A percentile compares a stretch with the other conserved stretches of the same genome.
Evolutionary conservation across 2,888 invertebrate genomes (phyloP).

Genomic region (Orthonevra nobilis): DNA sequence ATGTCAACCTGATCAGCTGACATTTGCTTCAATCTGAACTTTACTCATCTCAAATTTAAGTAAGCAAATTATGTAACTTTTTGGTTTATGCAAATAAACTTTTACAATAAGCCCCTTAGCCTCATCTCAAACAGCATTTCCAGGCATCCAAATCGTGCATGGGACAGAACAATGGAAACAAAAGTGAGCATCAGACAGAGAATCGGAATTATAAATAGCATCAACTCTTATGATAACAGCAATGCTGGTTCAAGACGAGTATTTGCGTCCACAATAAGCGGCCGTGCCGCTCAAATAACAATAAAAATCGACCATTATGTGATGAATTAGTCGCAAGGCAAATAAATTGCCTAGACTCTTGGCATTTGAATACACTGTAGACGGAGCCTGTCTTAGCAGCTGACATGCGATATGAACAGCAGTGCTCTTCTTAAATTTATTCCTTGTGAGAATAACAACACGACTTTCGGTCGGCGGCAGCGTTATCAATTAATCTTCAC

Average conservation of each 20-base stretch:
- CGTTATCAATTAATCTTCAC: conserved; percentile 54
- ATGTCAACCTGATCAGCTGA: too few species aligned
- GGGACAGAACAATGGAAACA: too few species aligned
- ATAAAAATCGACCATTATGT: conserved; percentile 32
- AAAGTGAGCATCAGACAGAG: not conserved
- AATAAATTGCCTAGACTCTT: conserved; percentile 26
- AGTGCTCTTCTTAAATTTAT: conserved; percentile 3
- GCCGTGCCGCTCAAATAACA: too few species aligned
- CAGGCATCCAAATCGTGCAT: too few species aligned
- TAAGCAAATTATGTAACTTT: too few species aligned
- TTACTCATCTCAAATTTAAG: too few species aligned
- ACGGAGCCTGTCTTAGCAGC: conserved; percentile 10
- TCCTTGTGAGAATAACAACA: not conserved
- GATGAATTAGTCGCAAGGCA: conserved; percentile 37
- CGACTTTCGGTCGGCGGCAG: not conserved
- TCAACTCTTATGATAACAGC: conserved; percentile 16
- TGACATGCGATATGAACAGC: conserved; percentile 20
- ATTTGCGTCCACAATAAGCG: conserved; percentile 8
- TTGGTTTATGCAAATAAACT: too few species aligned
- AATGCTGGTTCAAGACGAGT: too few species aligned
- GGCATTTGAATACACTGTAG: not conserved
- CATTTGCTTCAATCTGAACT: too few species aligned
- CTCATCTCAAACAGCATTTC: too few species aligned
- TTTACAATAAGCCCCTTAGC: too few species aligned
- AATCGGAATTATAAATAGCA: conserved; percentile 35